phyloP scores from a whole-genome alignment of 1,140 invertebrate genomes.

The Heliconius hewitsoni region DNA sequence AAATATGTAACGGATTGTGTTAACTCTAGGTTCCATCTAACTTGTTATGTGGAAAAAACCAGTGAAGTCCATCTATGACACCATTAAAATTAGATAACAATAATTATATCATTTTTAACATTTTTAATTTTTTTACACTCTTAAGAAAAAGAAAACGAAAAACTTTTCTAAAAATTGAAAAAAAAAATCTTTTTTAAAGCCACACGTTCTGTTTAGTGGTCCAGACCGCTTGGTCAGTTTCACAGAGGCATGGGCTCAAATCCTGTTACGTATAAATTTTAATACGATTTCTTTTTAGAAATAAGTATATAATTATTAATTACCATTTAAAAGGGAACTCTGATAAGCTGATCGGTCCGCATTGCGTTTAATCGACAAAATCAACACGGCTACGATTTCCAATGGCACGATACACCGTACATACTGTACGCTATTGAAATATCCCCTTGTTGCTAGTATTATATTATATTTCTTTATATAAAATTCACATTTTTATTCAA shows the following conservation, averaged over 20 bases:
- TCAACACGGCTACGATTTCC: conserved; percentile 53
- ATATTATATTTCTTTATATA: conserved; percentile 11
- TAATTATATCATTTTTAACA: too few relatives aligned
- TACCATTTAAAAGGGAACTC: conserved; percentile 45
- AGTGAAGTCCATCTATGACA: too few relatives aligned
- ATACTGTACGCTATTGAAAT: background rate
- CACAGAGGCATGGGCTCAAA: background rate
- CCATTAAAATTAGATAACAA: too few relatives aligned
- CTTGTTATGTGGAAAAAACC: too few relatives aligned
- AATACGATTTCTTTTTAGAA: background rate
- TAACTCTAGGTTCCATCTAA: too few relatives aligned
- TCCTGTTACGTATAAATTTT: background rate
- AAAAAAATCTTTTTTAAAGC: too few relatives aligned
- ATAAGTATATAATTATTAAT: background rate
- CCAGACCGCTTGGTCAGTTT: too few relatives aligned
- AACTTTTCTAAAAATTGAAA: too few relatives aligned
- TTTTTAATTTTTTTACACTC: too few relatives aligned
- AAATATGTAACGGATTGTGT: too few relatives aligned
- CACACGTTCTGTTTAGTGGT: too few relatives aligned
- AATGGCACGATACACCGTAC: conserved; percentile 19
- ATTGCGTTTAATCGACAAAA: conserved; percentile 69
- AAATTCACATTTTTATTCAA: conserved; percentile 13
- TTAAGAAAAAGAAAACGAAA: too few relatives aligned
- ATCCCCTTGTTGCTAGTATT: background rate
- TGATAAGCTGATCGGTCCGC: conserved; percentile 43